Conservation (phyloP, 2,113 vertebrate genomes). For the Seriola rivoliana region DNA sequence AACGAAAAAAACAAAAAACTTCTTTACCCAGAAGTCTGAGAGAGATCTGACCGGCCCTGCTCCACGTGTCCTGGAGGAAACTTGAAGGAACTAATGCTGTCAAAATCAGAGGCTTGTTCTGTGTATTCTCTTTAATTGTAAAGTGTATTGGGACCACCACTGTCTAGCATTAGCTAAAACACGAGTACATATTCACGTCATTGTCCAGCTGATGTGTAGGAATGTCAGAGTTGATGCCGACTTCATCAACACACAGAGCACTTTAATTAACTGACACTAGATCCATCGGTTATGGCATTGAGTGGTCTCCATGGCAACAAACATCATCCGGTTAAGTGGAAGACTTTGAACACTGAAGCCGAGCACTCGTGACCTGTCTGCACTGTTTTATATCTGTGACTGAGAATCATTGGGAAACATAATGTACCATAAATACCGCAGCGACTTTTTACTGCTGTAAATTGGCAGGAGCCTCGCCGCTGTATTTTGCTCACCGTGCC, state of each 20-base stretch:
- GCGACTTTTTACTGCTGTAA: conserved; percentile 2
- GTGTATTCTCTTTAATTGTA: too few relatives aligned
- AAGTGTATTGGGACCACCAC: too few relatives aligned
- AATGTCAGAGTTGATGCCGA: not conserved
- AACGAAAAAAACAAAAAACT: not conserved
- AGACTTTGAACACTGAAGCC: not conserved
- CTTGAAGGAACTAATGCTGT: not conserved
- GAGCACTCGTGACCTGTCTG: conserved; percentile 1
- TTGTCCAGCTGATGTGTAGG: too few relatives aligned
- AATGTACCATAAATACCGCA: conserved; percentile 25
- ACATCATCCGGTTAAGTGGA: conserved; percentile 5
- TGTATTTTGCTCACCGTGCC: not conserved
- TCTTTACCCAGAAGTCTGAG: not conserved
- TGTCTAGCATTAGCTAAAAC: too few relatives aligned
- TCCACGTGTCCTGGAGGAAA: conserved; percentile 4
- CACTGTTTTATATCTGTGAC: not conserved
- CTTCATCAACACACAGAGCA: not conserved
- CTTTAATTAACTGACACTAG: conserved; percentile 36
- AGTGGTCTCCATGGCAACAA: conserved; percentile 57
- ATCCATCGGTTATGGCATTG: not conserved
- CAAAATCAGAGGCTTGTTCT: too few relatives aligned
- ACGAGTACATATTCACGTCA: too few relatives aligned
- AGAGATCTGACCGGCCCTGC: conserved; percentile 2
- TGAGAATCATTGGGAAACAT: conserved; percentile 8
- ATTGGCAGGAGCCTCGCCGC: not conserved